phyloP scores from a whole-genome alignment of 30 jellyfish, hydroid and myxozoan genomes.

The Turritopsis dohrnii region DNA sequence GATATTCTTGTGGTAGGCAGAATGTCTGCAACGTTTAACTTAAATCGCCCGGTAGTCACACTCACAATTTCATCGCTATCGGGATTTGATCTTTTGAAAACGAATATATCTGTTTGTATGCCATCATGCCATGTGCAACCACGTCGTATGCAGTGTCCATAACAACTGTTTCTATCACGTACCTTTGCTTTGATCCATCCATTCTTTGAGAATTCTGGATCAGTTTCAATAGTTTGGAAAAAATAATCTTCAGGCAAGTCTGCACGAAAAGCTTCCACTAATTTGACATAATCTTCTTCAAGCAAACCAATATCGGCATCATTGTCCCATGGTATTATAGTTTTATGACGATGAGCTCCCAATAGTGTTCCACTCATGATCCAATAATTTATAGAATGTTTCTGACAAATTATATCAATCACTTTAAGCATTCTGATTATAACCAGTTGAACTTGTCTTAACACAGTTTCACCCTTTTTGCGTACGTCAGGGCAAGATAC shows the following conservation, averaged over 20 bases:
- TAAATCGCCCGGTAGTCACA: conserved; percentile 4
- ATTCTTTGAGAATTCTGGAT: conserved; percentile 26
- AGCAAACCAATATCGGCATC: conserved; percentile 74
- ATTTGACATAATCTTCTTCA: conserved; percentile 52
- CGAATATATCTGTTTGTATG: conserved; percentile 62
- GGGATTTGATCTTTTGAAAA: conserved; percentile 27
- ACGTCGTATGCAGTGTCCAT: conserved; percentile 44
- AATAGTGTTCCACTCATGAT: conserved; percentile 72
- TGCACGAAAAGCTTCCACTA: conserved; percentile 37
- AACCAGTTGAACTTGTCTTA: conserved; percentile 75
- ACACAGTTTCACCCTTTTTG: conserved; percentile 64
- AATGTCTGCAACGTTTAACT: conserved; percentile 26
- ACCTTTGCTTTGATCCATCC: conserved; percentile 33
- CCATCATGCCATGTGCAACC: conserved; percentile 93
- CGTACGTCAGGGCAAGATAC: conserved; percentile 72
- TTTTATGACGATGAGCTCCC: conserved; percentile 62
- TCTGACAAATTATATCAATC: conserved; percentile 56
- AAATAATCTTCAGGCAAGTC: conserved; percentile 75
- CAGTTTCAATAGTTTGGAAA: conserved; percentile 60
- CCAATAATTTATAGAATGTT: conserved; percentile 69
- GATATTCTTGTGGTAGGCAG: conserved; percentile 50
- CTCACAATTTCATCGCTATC: conserved; percentile 20
- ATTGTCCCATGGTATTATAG: conserved; percentile 81
- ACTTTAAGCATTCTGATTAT: conserved; percentile 42
- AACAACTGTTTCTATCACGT: conserved; percentile 65